Base-by-base conservation (phyloP, 1,140 invertebrate genomes). In the Achroia grisella region DNA sequence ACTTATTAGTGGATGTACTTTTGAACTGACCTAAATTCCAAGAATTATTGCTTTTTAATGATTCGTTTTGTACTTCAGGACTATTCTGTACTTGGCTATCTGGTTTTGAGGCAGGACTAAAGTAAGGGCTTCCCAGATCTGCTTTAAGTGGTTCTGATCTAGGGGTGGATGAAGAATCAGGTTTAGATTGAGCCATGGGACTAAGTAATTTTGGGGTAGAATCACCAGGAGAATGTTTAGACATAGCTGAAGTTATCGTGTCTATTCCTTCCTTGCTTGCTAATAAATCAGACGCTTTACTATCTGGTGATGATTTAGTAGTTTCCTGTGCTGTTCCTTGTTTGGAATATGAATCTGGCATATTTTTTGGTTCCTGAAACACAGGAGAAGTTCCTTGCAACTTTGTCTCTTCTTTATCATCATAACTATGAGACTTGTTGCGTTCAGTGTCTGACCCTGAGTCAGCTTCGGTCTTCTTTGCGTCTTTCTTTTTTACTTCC, bases 21-120 rank as follows among this genome's bases (percentile, higher is more conserved):
- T 83, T 85, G 39, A 82, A 83, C 30, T 77, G 70, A 17, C 76
- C 71, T 41, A 82, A 58, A 60, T 63, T 79, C 81, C 81, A 85
- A 0, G 76, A 77, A 41, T 56, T 71, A 42, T 57, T 71, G 42
- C 64, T 71, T 61, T 76, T 81, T 13, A 69, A 33, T 10, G 68
- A 56, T 45, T 81, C 81, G 8, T 62, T 48, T 37, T 67, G 65
- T n/a, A 81, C 59, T 46, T 81, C 77, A 5, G 81, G 81, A 48
- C 81, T 85, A 52, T 68, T 78, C 28, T 76, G 75, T 30, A 81
- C 64, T 68, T 82, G 81, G 55, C 78, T 85, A 42, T 85, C 81
- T n/a, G 81, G 78, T 64, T 82, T 82, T 36, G 72, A 62, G 39
- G 76, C 70, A 48, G 81, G 81, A 62, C 81, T 85, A 46, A 76